These are phyloP conservation scores for Echiichthys vipera DNA, from an alignment of 2,797 vertebrate genomes.

Conservation along the genomic window DNA sequence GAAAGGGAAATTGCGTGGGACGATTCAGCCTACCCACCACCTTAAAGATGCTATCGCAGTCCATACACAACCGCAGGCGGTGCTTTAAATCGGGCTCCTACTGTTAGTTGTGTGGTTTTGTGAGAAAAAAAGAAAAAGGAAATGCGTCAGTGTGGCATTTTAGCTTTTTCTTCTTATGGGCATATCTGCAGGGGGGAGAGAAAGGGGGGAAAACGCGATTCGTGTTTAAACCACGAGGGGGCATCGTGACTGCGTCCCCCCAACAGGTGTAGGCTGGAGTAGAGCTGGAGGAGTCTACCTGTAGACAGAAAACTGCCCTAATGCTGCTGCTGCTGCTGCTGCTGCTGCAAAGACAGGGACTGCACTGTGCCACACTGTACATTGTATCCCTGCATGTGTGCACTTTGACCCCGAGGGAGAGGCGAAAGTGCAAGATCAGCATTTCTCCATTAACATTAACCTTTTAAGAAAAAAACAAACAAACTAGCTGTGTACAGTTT, in stretches of 20 bases:
- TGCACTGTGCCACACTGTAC: slow-evolving; percentile 5
- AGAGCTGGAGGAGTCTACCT: slow-evolving; percentile 70
- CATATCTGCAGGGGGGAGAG: slow-evolving; percentile 25
- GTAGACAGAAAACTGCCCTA: slow-evolving; percentile 48
- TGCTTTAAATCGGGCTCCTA: slow-evolving; percentile 13
- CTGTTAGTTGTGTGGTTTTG: slow-evolving; percentile 1
- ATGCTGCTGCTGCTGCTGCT: slow-evolving; percentile 28
- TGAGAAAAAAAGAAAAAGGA: slow-evolving; percentile 15
- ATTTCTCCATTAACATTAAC: neutral
- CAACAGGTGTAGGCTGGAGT: slow-evolving; percentile 81
- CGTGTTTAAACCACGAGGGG: slow-evolving; percentile 75
- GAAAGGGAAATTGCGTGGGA: slow-evolving; percentile 80
- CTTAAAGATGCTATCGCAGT: slow-evolving; percentile 62
- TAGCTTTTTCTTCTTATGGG: slow-evolving; percentile 46
- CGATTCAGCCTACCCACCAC: slow-evolving; percentile 70
- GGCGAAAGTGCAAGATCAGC: slow-evolving; percentile 1
- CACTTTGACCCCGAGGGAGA: slow-evolving; percentile 22
- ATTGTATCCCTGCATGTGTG: neutral
- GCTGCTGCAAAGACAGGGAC: slow-evolving; percentile 44
- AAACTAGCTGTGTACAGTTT: neutral
- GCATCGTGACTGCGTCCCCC: slow-evolving; percentile 79
- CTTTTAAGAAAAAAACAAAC: neutral
- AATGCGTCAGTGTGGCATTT: slow-evolving; percentile 72
- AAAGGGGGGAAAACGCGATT: slow-evolving; percentile 41
- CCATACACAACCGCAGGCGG: slow-evolving; percentile 47